These are phyloP conservation scores for Apodemia mormo DNA, from an alignment of 2,888 invertebrate species.

Conservation along the genomic window DNA sequence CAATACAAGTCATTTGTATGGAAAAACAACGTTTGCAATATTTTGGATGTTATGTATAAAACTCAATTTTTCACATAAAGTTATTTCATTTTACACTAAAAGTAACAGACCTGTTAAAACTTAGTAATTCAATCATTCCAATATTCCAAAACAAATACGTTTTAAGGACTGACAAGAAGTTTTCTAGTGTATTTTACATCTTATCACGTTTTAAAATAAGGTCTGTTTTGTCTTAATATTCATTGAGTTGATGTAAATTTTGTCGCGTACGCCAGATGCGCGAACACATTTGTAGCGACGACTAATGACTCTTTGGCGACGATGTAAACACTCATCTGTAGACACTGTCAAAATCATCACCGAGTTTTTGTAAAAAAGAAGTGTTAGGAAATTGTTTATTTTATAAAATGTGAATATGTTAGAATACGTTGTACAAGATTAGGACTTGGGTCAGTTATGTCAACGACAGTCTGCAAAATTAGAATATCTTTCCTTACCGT, in stretches of 20 bases:
- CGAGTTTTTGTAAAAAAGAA: slow-evolving; percentile 48
- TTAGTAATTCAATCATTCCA: slow-evolving; percentile 59
- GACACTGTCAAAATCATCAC: slow-evolving; percentile 70
- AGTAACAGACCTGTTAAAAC: slow-evolving; percentile 42
- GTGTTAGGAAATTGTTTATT: slow-evolving; percentile 48
- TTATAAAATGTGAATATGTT: slow-evolving; percentile 35
- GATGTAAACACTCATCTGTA: slow-evolving; percentile 72
- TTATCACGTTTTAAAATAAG: slow-evolving; percentile 22
- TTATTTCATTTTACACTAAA: background rate
- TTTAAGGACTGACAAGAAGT: background rate
- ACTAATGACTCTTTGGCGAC: slow-evolving; percentile 76
- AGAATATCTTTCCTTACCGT: too few relatives aligned
- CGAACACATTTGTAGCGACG: slow-evolving; percentile 57
- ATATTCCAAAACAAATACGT: slow-evolving; percentile 38
- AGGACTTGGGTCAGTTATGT: too few relatives aligned
- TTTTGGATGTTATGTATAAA: too few relatives aligned
- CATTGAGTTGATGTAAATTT: slow-evolving; percentile 46
- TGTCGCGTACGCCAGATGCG: slow-evolving; percentile 64
- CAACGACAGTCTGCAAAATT: too few relatives aligned
- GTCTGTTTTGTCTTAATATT: background rate
- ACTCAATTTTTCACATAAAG: too few relatives aligned
- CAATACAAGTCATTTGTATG: too few relatives aligned
- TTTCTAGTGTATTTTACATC: slow-evolving; percentile 28
- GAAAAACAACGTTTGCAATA: too few relatives aligned
- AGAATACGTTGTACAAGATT: slow-evolving; percentile 15